Evolutionary conservation across 2,113 vertebrate genomes (phyloP), one percentile per base, ranked within the genome.

Genomic region (Cyanistes caeruleus): DNA sequence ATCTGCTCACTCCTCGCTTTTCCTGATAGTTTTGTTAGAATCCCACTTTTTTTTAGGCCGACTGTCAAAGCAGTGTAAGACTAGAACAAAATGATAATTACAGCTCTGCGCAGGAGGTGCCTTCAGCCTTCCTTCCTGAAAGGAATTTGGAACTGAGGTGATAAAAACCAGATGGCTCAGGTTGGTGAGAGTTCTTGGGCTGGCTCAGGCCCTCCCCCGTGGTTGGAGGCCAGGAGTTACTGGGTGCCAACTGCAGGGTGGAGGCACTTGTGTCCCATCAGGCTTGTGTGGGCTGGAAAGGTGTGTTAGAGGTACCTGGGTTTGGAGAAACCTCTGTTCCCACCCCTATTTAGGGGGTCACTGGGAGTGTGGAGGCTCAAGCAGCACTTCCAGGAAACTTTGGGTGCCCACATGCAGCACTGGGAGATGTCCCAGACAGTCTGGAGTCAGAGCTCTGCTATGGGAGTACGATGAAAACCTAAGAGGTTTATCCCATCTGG

Each of bases 91-190:
- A 80, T 77, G 10, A 46, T 65, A 84, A 91, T 94, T 74, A 53
- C 89, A 80, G 33, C 67, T 92, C 63, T 91, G 87, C 58, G 59
- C 86, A 69, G 84, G 87, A 95, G 91, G 74, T 60, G 52, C 81
- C 43, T 93, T 89, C 87, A 93, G 19, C 64, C 82, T 46, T 72
- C 22, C 84, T 91, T 94, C 77, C 88, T 81, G 62, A 91, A 87
- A 74, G 58, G 77, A 89, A 22, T 91, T 90, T 95, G 93, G 94
- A 89, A 49, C 43, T 6, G 46, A n/a, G 88, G 79, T 59, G 93
- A 83, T 85, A 63, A 75, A 90, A 92, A 49, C 2, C 78, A 94
- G 84, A 84, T 93, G 92, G 90, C 80, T 81, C 77, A 75, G 87
- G 83, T 85, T 87, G 67, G 16, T 49, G 12, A 81, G 78, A 79